phyloP scores from a whole-genome alignment of 2,113 vertebrate genomes.

The Leucosticte australis region DNA sequence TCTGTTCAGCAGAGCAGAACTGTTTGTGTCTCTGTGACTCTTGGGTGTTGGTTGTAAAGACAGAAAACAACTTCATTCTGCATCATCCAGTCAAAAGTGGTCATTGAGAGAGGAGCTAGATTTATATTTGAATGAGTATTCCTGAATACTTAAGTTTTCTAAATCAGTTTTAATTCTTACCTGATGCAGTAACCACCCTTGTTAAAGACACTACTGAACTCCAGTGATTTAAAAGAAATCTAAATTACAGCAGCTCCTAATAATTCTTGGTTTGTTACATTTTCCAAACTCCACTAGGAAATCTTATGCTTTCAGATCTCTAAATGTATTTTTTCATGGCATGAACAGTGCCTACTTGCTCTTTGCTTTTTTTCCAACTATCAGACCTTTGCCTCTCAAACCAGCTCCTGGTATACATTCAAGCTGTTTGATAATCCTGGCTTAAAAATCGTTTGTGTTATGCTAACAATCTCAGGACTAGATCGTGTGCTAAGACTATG shows the following conservation, averaged over 20 bases:
- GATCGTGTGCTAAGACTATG: neutral
- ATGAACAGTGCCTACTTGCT: neutral
- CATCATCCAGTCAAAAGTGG: neutral
- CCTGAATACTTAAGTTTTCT: neutral
- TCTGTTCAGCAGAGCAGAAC: neutral
- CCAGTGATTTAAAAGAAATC: neutral
- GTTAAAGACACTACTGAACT: neutral
- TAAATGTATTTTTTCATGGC: neutral
- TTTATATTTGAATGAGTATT: neutral
- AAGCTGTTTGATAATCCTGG: neutral
- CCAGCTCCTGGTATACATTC: neutral
- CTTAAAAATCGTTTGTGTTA: neutral
- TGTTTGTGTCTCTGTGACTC: neutral
- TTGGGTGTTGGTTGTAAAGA: neutral
- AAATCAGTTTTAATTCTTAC: neutral
- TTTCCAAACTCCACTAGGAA: neutral
- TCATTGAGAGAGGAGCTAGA: neutral
- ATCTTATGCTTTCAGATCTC: neutral
- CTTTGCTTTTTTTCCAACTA: neutral
- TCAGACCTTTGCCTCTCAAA: neutral
- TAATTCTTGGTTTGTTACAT: neutral
- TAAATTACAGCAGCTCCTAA: neutral
- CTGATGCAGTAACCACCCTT: rapidly evolving
- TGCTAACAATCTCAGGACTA: neutral
- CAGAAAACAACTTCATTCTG: neutral